Conservation (phyloP, 2,888 invertebrate species). For the Pogonocherus hispidulus region DNA sequence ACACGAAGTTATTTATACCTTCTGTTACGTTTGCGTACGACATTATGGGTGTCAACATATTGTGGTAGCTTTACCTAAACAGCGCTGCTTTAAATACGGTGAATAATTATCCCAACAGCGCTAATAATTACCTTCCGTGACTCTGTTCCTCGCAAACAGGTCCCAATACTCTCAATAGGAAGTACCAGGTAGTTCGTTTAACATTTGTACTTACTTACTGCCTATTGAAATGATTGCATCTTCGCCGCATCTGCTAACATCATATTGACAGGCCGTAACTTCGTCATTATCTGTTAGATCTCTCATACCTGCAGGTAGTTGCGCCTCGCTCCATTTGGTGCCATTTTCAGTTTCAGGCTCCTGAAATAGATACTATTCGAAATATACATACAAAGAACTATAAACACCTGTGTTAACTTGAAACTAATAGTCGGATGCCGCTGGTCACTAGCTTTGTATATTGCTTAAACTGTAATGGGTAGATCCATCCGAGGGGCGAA, state of each 20-base stretch:
- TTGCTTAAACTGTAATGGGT: neutral
- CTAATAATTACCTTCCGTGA: constrained; percentile 32
- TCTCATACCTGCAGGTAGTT: constrained; percentile 14
- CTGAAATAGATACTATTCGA: neutral
- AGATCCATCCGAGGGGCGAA: too few species aligned
- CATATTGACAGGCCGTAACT: constrained; percentile 40
- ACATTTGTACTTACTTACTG: constrained; percentile 53
- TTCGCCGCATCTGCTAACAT: constrained; percentile 33
- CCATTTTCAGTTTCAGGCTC: constrained; percentile 14
- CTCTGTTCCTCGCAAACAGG: constrained; percentile 11
- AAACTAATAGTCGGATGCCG: neutral
- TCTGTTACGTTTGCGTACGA: too few species aligned
- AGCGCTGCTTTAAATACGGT: too few species aligned
- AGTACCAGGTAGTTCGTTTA: constrained; percentile 41
- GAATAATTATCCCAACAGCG: constrained; percentile 33
- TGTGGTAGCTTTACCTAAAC: too few species aligned
- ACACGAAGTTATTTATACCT: too few species aligned
- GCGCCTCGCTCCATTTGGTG: constrained; percentile 5
- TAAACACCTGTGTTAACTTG: neutral
- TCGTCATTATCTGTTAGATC: constrained; percentile 40
- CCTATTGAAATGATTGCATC: constrained; percentile 56
- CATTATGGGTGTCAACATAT: too few species aligned
- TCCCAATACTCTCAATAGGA: constrained; percentile 18
- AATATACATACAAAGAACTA: neutral
- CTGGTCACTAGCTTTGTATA: neutral